Conservation (phyloP, 1,140 invertebrate genomes). For the Lamellibrachia luymesi region DNA sequence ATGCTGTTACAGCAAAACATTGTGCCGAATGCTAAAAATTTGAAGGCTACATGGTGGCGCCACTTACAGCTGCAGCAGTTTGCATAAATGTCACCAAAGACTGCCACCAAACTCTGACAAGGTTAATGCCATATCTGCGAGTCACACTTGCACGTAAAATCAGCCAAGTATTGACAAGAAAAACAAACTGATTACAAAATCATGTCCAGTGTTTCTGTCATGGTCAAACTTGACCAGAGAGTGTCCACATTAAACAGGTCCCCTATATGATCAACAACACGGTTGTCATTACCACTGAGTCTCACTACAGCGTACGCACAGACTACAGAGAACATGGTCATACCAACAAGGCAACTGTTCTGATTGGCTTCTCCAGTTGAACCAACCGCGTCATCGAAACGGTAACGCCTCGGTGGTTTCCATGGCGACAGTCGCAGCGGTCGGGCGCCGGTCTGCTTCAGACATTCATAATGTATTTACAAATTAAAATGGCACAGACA, state of each 20-base stretch:
- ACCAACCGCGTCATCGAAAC: neutral
- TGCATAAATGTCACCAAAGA: neutral
- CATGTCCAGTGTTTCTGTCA: neutral
- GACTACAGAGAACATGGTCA: neutral
- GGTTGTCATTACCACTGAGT: neutral
- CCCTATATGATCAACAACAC: neutral
- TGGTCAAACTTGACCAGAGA: neutral
- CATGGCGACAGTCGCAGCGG: constrained; percentile 27
- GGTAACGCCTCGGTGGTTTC: constrained; percentile 7
- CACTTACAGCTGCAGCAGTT: neutral
- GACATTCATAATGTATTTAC: constrained; percentile 20
- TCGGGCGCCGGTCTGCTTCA: constrained; percentile 20
- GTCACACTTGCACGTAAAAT: neutral
- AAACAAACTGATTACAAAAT: neutral
- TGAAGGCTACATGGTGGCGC: neutral
- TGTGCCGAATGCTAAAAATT: neutral
- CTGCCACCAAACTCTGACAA: neutral
- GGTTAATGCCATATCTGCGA: neutral
- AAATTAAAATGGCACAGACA: constrained; percentile 15
- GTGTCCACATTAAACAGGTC: neutral
- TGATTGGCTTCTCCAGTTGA: neutral
- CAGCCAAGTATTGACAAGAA: neutral
- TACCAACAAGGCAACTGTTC: constrained; percentile 1
- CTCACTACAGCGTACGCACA: neutral
- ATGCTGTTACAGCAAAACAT: neutral